A percentile compares a stretch with the other conserved stretches of the same genome.
These are phyloP conservation scores for Acanthornis magna DNA, from an alignment of 2,797 vertebrate genomes.

Conservation along the genomic window DNA sequence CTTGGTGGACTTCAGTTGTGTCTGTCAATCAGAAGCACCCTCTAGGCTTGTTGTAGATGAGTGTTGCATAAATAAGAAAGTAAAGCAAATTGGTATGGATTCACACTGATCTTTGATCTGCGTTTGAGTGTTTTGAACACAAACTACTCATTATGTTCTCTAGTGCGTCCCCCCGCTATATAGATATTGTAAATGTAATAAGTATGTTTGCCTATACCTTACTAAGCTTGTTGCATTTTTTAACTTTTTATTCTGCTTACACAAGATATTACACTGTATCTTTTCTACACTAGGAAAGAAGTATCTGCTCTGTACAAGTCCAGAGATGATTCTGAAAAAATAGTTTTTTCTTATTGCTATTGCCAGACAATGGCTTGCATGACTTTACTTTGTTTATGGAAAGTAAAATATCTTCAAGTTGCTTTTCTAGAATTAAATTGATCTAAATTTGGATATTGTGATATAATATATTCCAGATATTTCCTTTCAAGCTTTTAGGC, in stretches of 20 bases:
- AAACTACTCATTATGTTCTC: background rate
- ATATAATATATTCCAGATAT: background rate
- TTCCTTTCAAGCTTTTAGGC: background rate
- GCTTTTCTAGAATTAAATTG: background rate
- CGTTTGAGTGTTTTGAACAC: background rate
- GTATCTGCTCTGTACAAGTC: background rate
- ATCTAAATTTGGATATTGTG: background rate
- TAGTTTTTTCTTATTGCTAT: background rate
- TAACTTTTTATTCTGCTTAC: background rate
- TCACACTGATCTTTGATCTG: background rate
- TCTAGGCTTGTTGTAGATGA: background rate
- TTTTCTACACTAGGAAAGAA: background rate
- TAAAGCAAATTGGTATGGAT: background rate
- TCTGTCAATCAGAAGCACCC: background rate
- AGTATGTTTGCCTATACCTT: background rate
- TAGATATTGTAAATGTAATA: background rate
- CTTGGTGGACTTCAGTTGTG: background rate
- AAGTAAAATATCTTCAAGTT: background rate
- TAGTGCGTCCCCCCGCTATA: background rate
- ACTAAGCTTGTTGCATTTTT: background rate
- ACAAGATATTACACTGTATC: background rate
- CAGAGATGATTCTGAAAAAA: background rate
- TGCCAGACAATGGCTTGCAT: background rate
- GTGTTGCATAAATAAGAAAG: background rate
- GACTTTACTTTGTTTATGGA: background rate